Conservation (phyloP, 2,888 invertebrate species). For the Phalangium opilio region DNA sequence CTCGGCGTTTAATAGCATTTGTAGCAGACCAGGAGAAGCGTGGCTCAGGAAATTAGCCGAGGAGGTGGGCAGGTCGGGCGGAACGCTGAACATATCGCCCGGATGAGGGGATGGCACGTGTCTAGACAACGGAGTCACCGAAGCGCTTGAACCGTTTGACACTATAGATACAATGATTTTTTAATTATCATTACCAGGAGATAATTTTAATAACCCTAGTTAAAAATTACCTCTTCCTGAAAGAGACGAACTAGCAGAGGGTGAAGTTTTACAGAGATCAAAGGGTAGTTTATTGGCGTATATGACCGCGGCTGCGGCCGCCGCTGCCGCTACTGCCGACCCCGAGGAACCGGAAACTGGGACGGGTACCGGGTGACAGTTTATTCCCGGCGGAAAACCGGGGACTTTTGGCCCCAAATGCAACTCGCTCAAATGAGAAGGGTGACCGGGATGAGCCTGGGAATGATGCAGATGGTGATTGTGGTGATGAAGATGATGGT, state of each 20-base stretch:
- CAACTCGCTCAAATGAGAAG: conserved; percentile 4
- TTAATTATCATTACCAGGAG: too few relatives aligned
- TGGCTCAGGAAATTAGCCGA: conserved; percentile 16
- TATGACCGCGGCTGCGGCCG: not conserved
- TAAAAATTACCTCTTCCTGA: too few relatives aligned
- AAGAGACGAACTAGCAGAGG: too few relatives aligned
- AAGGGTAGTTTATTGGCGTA: too few relatives aligned
- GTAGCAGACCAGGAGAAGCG: conserved; percentile 20
- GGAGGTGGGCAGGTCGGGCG: conserved; percentile 2
- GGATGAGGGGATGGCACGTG: not conserved
- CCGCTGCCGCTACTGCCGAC: conserved; percentile 30
- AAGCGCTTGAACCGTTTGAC: too few relatives aligned
- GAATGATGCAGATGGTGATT: conserved; percentile 16
- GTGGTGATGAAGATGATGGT: conserved; percentile 26
- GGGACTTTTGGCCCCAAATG: too few relatives aligned
- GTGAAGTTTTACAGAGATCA: too few relatives aligned
- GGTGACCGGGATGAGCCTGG: conserved; percentile 16
- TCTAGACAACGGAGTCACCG: too few relatives aligned
- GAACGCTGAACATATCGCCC: conserved; percentile 8
- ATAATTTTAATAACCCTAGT: too few relatives aligned
- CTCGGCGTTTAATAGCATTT: conserved; percentile 24
- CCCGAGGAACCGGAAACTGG: conserved; percentile 18
- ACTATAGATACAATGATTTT: too few relatives aligned
- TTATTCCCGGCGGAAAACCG: too few relatives aligned
- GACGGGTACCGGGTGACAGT: too few relatives aligned